These are phyloP conservation scores for Neotoma lepida DNA, from an alignment of 2,113 vertebrate species.

Conservation along the genomic window DNA sequence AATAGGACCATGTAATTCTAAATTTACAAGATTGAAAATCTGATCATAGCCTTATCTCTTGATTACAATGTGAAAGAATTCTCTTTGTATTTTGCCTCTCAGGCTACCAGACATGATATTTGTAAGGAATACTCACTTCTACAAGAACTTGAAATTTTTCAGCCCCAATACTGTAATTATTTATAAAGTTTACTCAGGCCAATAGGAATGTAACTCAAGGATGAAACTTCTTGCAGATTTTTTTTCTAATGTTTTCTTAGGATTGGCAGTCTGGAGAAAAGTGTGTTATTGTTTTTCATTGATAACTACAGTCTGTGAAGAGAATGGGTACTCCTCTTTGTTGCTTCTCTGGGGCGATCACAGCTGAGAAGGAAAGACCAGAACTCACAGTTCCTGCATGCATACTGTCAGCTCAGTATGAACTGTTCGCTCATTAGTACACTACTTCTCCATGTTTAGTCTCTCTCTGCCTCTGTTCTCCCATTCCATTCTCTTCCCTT, in stretches of 20 bases:
- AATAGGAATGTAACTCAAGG: background rate
- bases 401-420: background rate
- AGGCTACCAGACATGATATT: background rate
- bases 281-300: background rate
- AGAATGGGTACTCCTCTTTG: background rate
- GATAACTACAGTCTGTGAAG: background rate
- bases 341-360: background rate
- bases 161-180: background rate
- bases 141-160: slow-evolving; percentile 40
- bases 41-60: background rate
- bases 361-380: background rate
- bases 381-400: background rate
- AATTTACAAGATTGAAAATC: slow-evolving; percentile 15
- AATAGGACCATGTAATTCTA: background rate
- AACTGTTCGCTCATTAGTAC: background rate
- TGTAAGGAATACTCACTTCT: background rate
- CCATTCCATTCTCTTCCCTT: fast-evolving
- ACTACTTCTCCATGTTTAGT: background rate
- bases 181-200: background rate
- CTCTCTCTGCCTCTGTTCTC: background rate
- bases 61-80: background rate
- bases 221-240: background rate
- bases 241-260: background rate
- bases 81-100: background rate
- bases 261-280: background rate